A percentile compares a stretch with the other conserved stretches of the same genome.
Conservation (phyloP, 2,797 vertebrate species). For the Propithecus perrieri region DNA sequence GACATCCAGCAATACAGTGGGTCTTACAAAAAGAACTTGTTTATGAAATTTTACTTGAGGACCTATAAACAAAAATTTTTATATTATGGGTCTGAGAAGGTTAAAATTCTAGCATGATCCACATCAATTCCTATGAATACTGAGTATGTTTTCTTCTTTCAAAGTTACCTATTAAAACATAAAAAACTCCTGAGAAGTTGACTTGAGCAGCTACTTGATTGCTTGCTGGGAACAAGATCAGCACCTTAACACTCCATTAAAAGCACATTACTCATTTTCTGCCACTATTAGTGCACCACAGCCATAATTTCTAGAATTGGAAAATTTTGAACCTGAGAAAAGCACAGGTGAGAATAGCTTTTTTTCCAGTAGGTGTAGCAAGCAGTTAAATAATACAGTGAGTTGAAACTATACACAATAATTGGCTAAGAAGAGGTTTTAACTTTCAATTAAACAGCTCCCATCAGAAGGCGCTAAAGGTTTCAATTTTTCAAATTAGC, state of each 20-base stretch:
- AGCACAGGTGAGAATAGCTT: not conserved
- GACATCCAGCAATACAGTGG: not conserved
- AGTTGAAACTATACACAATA: not conserved
- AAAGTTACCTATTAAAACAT: conserved; percentile 31
- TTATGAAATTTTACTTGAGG: not conserved
- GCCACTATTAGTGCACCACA: not conserved
- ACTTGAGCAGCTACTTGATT: conserved; percentile 4
- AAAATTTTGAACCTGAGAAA: conserved; percentile 13
- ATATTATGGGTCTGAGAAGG: not conserved
- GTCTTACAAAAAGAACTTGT: not conserved
- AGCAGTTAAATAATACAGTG: conserved; percentile 9
- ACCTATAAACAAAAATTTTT: not conserved
- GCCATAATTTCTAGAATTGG: conserved; percentile 47
- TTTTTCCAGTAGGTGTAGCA: conserved; percentile 26
- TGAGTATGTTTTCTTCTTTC: not conserved
- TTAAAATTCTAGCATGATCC: conserved; percentile 3
- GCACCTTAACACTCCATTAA: not conserved
- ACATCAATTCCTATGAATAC: not conserved
- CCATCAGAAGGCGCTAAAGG: not conserved
- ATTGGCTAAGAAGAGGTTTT: conserved; percentile 5
- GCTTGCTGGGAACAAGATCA: conserved; percentile 5
- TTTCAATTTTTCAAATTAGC: conserved; percentile 53
- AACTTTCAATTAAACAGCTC: conserved; percentile 21
- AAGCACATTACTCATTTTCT: conserved; percentile 35
- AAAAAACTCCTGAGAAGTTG: conserved; percentile 10